Base-by-base conservation (phyloP, 2,113 vertebrate species). In the Danionella cerebrum region DNA sequence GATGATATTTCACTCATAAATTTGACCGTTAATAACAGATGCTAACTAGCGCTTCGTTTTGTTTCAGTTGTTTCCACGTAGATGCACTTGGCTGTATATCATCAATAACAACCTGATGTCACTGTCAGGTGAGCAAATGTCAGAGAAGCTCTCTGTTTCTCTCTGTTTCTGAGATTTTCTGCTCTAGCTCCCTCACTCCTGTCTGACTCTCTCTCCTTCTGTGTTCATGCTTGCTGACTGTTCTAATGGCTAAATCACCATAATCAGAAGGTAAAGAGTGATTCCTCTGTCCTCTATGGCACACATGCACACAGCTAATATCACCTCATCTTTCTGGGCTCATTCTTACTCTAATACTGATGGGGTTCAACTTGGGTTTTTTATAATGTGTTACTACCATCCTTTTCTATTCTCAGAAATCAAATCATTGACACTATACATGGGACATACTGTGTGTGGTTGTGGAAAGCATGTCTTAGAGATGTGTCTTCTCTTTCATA, bases 61-160 rank as follows among this genome's bases (percentile, higher is more conserved):
- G 38, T 9, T 81, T 25, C 22, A 98, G 96, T 85, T 99, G 53
- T 99, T 98, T 77, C 96, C 96, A 3, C 85, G 96, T 13, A 92
- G 92, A 70, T 99, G 96, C 67, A 98, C 93, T 1, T 99, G 96
- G 96, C 89, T 99, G 0, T 98, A 98, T 1, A 88, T 99, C 21
- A 98, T 99, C 91, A 98, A 99, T 88, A 98, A 98, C 84, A 97
- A 93, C 83, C 84, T 99, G 59, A 98, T 98, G 96, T 99, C 96
- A 73, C 80, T 99, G 80, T 98, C 96, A 79, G 96, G 96, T 98
- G 83, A 50, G 92, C 86, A 31, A 63, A 44, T 11, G 18, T 24
- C 27, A 13, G 41, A 12, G 27, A 16, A 12, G 42, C 18, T 63
- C 25, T 48, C 60, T 64, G 7, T 64, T 69, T 83, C 58, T 80